Evolutionary conservation across 2,888 invertebrate genomes (phyloP), one percentile per base, ranked within the genome.

Genomic region (Fabriciana adippe): DNA sequence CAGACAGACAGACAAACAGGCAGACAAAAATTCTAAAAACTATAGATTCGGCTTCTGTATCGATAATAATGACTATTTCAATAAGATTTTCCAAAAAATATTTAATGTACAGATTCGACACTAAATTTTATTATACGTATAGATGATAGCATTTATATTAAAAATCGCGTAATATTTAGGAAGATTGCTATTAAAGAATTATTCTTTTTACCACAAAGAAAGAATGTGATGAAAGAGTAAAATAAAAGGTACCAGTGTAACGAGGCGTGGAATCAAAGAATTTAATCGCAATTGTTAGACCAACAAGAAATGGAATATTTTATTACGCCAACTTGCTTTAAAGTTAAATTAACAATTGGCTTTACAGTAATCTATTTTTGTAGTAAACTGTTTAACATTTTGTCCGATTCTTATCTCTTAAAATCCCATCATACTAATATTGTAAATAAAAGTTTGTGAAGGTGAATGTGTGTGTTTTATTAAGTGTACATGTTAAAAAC

Each of bases 291-390:
- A 67, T 64, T 67, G 69, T 67, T 67, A 56, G 60, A 67, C 55
- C 64, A 45, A 67, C 60, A 61, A 60, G 51, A 70, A 70, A 64
- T 70, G 64, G 67, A 64, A 67, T 70, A 64, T 70, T 70, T 67
- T 70, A 67, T 70, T 67, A 53, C 54, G 61, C 48, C 48, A 64
- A 54, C 67, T 67, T 67, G 64, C 64, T 67, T 61, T 56, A 64
- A 56, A 61, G 48, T 56, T 56, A 54, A 67, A 50, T 56, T 64
- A 51, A 47, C 56, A 55, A 64, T 67, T 64, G 61, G 55, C 53
- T 70, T 67, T 55, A 56, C 53, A 50, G 50, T 69, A 64, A 59
- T 56, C 47, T 68, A 51, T 67, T 65, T 51, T 48, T 14, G 31
- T 55, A 41, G 50, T 45, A 51, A 59, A 56, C 55, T 63, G 15